phyloP scores from a whole-genome alignment of 2,888 invertebrate species.

The Leucozona laternaria region DNA sequence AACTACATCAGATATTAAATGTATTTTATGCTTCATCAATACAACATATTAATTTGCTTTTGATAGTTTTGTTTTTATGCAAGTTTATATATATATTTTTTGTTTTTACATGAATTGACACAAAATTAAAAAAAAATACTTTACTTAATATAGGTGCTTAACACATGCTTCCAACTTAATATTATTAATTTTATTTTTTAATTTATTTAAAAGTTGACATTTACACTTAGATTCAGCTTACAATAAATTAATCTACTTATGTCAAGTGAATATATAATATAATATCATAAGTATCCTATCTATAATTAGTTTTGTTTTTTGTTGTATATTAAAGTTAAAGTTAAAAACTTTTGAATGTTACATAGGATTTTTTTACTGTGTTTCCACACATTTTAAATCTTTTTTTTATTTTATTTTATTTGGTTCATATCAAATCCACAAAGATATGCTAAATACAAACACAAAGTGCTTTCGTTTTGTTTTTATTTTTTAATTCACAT shows the following conservation, averaged over 20 bases:
- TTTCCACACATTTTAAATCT: slow-evolving; percentile 72
- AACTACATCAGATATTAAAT: slow-evolving; percentile 54
- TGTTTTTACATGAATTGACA: slow-evolving; percentile 71
- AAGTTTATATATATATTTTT: slow-evolving; percentile 29
- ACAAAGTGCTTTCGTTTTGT: slow-evolving; percentile 70
- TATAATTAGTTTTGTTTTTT: slow-evolving; percentile 61
- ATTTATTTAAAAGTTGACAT: slow-evolving; percentile 54
- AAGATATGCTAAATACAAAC: slow-evolving; percentile 75
- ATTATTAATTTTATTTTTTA: slow-evolving; percentile 23
- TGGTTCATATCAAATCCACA: slow-evolving; percentile 62
- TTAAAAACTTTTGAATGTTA: slow-evolving; percentile 61
- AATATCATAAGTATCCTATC: slow-evolving; percentile 76
- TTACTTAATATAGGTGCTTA: slow-evolving; percentile 68
- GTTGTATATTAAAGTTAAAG: slow-evolving; percentile 23
- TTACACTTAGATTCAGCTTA: slow-evolving; percentile 70
- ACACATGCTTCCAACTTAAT: slow-evolving; percentile 65
- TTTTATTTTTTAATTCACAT: slow-evolving; percentile 25
- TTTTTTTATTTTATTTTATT: slow-evolving; percentile 66
- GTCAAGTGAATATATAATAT: slow-evolving; percentile 59
- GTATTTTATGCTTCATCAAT: slow-evolving; percentile 53
- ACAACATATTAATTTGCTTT: slow-evolving; percentile 63
- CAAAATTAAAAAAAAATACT: slow-evolving; percentile 69
- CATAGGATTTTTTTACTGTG: slow-evolving; percentile 72
- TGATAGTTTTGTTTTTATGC: slow-evolving; percentile 53
- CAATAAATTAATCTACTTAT: slow-evolving; percentile 73